Evolutionary conservation across 2,888 invertebrate genomes (phyloP).

Genomic region (Brenthis ino): DNA sequence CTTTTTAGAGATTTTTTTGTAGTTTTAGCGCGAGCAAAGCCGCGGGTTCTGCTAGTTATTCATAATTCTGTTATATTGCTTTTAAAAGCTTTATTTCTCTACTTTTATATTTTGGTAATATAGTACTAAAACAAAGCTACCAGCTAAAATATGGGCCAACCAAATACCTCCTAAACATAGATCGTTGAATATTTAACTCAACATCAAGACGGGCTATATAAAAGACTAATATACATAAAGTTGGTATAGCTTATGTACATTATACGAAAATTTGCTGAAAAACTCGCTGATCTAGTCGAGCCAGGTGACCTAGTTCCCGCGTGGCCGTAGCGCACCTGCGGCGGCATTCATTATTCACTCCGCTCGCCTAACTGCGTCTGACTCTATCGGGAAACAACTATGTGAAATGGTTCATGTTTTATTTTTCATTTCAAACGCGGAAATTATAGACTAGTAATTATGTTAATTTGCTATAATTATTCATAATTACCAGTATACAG

Average conservation of each 20-base stretch:
- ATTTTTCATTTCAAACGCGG: not conserved
- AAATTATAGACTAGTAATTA: too few relatives aligned
- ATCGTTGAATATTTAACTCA: not conserved
- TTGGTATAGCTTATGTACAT: not conserved
- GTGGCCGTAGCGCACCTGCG: conserved; percentile 15
- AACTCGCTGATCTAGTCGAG: not conserved
- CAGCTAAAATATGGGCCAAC: not conserved
- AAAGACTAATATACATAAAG: conserved; percentile 6
- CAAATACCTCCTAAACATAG: not conserved
- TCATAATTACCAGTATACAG: too few relatives aligned
- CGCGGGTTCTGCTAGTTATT: too few relatives aligned
- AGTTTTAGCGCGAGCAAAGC: too few relatives aligned
- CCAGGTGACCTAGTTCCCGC: conserved; percentile 21
- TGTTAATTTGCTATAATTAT: too few relatives aligned
- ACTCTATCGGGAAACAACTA: not conserved
- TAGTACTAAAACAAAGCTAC: too few relatives aligned
- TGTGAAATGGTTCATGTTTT: not conserved
- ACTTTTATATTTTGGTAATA: too few relatives aligned
- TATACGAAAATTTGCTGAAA: conserved; percentile 3
- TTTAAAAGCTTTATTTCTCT: too few relatives aligned
- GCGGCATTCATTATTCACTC: conserved; percentile 23
- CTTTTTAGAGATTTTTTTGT: too few relatives aligned
- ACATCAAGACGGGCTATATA: not conserved
- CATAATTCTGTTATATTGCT: too few relatives aligned
- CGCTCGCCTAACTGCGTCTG: conserved; percentile 8